These are phyloP conservation scores for Ooceraea biroi DNA, from an alignment of 1,140 invertebrate genomes.

Conservation along the genomic window DNA sequence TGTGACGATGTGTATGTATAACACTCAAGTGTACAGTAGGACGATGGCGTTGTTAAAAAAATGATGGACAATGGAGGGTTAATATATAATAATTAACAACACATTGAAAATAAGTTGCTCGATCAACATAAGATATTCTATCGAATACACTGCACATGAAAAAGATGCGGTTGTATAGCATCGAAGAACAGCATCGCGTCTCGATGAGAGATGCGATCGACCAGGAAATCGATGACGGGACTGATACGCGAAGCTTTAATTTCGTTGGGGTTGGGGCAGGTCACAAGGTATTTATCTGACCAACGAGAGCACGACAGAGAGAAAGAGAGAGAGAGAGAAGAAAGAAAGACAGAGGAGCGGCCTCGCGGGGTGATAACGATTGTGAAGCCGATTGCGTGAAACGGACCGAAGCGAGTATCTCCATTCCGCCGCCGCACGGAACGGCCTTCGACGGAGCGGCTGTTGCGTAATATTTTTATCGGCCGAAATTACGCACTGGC, in stretches of 20 bases:
- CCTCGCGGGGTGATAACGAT: slow-evolving; percentile 43
- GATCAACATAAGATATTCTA: too few relatives aligned
- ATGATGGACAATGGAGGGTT: too few relatives aligned
- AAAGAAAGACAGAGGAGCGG: neutral
- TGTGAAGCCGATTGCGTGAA: slow-evolving; percentile 38
- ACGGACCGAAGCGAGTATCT: slow-evolving; percentile 62
- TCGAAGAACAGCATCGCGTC: too few relatives aligned
- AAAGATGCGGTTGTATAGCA: too few relatives aligned
- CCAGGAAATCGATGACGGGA: slow-evolving; percentile 22
- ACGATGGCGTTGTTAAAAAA: too few relatives aligned
- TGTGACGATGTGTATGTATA: too few relatives aligned
- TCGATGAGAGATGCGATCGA: neutral
- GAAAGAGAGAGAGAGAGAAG: neutral
- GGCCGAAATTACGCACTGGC: slow-evolving; percentile 80
- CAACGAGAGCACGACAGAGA: neutral
- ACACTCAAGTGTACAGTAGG: too few relatives aligned
- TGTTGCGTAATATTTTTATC: slow-evolving; percentile 85
- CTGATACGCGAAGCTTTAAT: slow-evolving; percentile 74
- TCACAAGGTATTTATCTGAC: slow-evolving; percentile 73
- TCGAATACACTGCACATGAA: too few relatives aligned
- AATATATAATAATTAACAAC: too few relatives aligned
- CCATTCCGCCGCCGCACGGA: slow-evolving; percentile 33
- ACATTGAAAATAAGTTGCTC: too few relatives aligned
- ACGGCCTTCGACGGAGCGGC: slow-evolving; percentile 81
- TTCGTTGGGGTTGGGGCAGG: slow-evolving; percentile 82